Percentiles rank a stretch among this genome's conserved stretches.
These are phyloP conservation scores for Aramus guarauna DNA, from an alignment of 2,113 vertebrate genomes.

Conservation along the genomic window DNA sequence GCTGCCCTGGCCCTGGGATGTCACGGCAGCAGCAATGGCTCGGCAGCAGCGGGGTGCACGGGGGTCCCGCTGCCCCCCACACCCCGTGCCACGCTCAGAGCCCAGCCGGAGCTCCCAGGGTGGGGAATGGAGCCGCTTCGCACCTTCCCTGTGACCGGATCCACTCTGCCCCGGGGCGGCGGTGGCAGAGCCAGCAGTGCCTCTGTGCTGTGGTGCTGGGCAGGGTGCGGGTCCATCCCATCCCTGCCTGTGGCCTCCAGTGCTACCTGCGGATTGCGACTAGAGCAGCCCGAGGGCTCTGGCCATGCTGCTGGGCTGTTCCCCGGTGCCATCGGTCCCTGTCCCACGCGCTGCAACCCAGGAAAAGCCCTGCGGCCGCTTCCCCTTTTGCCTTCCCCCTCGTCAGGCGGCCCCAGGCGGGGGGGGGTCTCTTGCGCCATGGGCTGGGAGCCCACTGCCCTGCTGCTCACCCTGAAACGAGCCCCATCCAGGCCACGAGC, in stretches of 20 bases:
- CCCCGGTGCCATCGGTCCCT: fast-evolving
- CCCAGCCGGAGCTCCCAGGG: fast-evolving
- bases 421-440: neutral
- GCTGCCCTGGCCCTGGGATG: neutral
- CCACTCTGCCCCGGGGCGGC: neutral
- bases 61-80: neutral
- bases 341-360: neutral
- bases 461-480: fast-evolving
- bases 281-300: neutral
- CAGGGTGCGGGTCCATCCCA: too few relatives aligned
- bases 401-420: fast-evolving
- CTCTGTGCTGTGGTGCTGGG: fast-evolving
- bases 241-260: neutral
- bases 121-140: neutral
- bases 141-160: neutral
- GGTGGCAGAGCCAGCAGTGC: neutral
- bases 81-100: fast-evolving
- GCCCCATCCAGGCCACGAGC: fast-evolving
- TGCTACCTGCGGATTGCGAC: fast-evolving
- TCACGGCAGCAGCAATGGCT: fast-evolving
- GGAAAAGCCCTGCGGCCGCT: neutral
- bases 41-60: fast-evolving
- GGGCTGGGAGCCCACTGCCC: neutral
- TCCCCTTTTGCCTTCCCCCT: constrained; percentile 35
- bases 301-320: neutral